Conservation (phyloP, 1,140 invertebrate species). For the Cydia pomonella region DNA sequence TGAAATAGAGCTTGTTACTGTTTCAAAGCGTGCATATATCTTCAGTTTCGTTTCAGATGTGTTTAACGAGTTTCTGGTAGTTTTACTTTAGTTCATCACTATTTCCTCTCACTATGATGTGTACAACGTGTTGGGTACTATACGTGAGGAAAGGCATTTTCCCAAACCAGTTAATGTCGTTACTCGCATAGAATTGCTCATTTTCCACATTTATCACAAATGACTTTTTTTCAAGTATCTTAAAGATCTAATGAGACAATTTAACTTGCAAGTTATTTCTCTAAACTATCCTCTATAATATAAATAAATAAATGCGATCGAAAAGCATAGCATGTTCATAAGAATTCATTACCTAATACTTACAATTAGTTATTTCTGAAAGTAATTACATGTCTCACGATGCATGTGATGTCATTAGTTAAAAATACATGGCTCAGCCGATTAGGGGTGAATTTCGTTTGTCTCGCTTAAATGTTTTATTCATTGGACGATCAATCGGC, state of each 20-base stretch:
- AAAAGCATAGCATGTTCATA: background rate
- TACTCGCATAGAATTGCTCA: no score
- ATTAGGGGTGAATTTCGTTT: conserved; percentile 32
- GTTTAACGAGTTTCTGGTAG: background rate
- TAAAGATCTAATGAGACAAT: no score
- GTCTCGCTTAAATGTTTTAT: conserved; percentile 40
- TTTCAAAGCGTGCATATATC: background rate
- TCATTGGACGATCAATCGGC: conserved; percentile 32
- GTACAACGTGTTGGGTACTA: no score
- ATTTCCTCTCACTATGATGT: background rate
- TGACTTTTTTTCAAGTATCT: no score
- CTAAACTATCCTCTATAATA: no score
- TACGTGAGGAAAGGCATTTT: no score
- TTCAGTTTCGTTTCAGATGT: background rate
- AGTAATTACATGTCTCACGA: conserved; percentile 10
- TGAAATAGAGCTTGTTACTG: conserved; percentile 7
- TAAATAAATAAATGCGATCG: no score
- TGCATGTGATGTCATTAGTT: conserved; percentile 22
- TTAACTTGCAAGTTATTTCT: no score
- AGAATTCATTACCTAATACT: background rate
- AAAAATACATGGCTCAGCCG: conserved; percentile 29
- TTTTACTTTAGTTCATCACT: background rate
- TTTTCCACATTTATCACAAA: no score
- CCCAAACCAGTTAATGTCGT: no score
- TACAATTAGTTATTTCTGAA: background rate